phyloP scores from a whole-genome alignment of 2,888 invertebrate genomes.

The Macrosoma leucophasiata region DNA sequence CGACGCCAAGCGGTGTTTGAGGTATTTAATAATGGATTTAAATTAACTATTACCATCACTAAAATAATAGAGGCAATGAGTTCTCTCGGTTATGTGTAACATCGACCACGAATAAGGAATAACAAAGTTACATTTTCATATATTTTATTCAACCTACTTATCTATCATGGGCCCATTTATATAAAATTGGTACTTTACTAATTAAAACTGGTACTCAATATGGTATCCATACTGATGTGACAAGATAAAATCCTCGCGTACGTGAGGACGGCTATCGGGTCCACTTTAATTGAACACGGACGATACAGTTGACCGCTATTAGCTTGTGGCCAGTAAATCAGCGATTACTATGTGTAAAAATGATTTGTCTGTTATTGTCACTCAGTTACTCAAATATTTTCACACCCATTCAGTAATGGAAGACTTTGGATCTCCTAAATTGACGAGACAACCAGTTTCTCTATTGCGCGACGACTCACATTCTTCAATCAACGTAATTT shows the following conservation, averaged over 20 bases:
- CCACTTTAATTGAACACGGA: conserved; percentile 60
- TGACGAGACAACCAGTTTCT: too few species aligned
- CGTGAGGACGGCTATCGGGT: conserved; percentile 56
- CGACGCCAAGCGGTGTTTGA: too few species aligned
- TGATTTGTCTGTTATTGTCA: too few species aligned
- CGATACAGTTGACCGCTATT: conserved; percentile 36
- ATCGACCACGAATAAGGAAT: conserved; percentile 17
- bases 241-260: conserved; percentile 53
- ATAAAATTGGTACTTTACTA: conserved; percentile 10
- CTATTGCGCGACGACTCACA: too few species aligned
- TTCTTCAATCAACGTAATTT: too few species aligned
- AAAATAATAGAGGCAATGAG: conserved; percentile 18
- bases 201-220: conserved; percentile 30
- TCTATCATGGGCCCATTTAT: not conserved
- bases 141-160: not conserved
- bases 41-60: conserved; percentile 17
- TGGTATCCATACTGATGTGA: conserved; percentile 45
- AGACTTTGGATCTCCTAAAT: too few species aligned
- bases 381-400: too few species aligned
- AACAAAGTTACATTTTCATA: not conserved
- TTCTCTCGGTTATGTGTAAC: conserved; percentile 35
- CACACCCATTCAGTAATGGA: too few species aligned
- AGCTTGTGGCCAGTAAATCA: too few species aligned
- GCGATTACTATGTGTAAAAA: too few species aligned
- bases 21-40: too few species aligned